Evolutionary conservation across 2,888 invertebrate species (phyloP), one percentile per base, ranked within the genome.

Genomic region (Ichneumoninae sp.): DNA sequence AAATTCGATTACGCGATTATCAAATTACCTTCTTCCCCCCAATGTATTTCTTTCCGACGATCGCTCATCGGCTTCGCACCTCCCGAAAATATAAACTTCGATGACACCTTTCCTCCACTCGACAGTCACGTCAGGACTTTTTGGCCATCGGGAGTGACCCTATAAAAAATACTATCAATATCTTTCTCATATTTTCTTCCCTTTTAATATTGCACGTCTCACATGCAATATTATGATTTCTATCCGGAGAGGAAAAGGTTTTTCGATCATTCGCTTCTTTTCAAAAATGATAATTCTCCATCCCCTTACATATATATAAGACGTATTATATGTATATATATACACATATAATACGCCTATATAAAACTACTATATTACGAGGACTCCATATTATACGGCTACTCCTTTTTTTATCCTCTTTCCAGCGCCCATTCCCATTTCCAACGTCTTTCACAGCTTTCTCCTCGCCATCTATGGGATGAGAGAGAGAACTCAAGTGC

Each of bases 101-200:
- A 16, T 71, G 81, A 84, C 84, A 78, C 71, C 54, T 79, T 69
- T 76, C 68, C 66, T 76, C 60, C 40, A 40, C 76, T 66, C 33
- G 30, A n/a, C 52, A 50, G 13, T 1, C 30, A 30, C 26, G 13
- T 19, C 62, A 26, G 57, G 50, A 72, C n/a, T 62, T 62, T 62
- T 62, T 54, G 22, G 26, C 66, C 66, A 52, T 57, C 71, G 78
- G 74, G 75, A 81, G 68, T 70, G 57, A 44, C 57, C 57, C 60
- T 50, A 65, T 50, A 70, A 57, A 65, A 84, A 81, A 81, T 79
- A 79, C 75, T 66, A 66, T 81, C 78, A 47, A 78, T 81, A 75
- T 54, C 33, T 84, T 54, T 80, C 44, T 69, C 62, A 57, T 69
- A 68, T 69, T 54, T 75, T 71, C 26, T 62, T 8, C 22, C 22